Base-by-base conservation (phyloP, 2,888 invertebrate genomes). In the Troilus luridus region DNA sequence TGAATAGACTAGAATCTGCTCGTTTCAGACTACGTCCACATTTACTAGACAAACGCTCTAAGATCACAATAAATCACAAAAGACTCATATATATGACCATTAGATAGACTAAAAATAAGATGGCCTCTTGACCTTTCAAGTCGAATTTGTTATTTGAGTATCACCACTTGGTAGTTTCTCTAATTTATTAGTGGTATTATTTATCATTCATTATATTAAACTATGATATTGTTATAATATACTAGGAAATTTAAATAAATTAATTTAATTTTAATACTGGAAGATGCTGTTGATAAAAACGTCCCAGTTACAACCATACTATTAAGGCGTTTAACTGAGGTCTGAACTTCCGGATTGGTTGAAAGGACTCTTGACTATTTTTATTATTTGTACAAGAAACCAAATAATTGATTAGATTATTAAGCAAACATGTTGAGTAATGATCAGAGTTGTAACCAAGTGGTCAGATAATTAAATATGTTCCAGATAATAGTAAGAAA, bases 401-500 rank as follows among this genome's bases (percentile, higher is more conserved):
- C 85, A 85, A 85, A 85, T 58, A 85, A 12, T n/a, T 85, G 85
- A 85, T 85, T 85, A 85, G 85, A 85, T 85, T 85, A 5, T 56
- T 58, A n/a, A 85, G 14, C 85, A 85, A 85, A 85, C 85, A 85
- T 0, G 17, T 85, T 56, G 17, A 10, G 56, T 58, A n/a, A 56
- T n/a, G n/a, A 12, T 27, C 11, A 24, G 56, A 56, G 56, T 41
- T 21, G 12, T n/a, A 9, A 14, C 12, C 67, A 12, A 67, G 14
- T 14, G 24, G 24, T 77, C 72, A 2, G 8, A 41, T 77, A 27
- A 19, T 27, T 41, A 41, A 77, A 6, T 27, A 24, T 67, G 67
- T 6, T 24, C 24, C 14, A 6, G 67, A n/a, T n/a, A n/a, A n/a
- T n/a, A n/a, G 24, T 17, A 8, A 77, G 41, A 0, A 24, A 72